A percentile compares a stretch with the other conserved stretches of the same genome.
These are phyloP conservation scores for Picus viridis DNA, from an alignment of 2,797 vertebrate species.

Conservation along the genomic window DNA sequence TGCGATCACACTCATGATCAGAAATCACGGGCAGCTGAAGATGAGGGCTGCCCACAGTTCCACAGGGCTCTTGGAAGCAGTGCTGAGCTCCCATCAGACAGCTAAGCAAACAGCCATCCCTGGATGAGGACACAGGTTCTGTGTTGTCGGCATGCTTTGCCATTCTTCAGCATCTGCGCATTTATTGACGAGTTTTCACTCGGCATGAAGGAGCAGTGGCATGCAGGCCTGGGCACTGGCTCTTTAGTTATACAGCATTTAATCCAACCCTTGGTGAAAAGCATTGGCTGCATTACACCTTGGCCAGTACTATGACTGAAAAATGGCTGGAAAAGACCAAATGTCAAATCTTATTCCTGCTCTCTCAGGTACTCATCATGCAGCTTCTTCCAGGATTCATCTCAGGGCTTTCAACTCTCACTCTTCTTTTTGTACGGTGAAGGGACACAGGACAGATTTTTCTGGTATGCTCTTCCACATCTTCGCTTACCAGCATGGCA, in stretches of 20 bases:
- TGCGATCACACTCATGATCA: neutral
- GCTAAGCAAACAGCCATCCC: neutral
- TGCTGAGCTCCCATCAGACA: fast-evolving
- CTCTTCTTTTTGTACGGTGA: neutral
- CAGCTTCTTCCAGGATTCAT: neutral
- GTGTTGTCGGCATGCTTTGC: neutral
- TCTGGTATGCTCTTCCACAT: neutral
- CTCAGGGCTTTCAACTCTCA: too few relatives aligned
- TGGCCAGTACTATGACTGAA: neutral
- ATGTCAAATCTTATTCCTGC: neutral
- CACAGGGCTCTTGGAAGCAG: neutral
- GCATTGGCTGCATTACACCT: neutral
- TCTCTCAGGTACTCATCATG: neutral
- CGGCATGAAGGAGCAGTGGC: neutral
- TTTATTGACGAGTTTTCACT: neutral
- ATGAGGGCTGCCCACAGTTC: neutral
- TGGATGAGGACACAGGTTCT: neutral
- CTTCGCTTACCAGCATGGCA: neutral
- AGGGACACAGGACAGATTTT: neutral
- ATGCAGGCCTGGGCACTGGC: fast-evolving
- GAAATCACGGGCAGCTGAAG: neutral
- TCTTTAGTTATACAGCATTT: neutral
- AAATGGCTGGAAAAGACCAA: fast-evolving
- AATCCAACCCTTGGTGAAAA: neutral
- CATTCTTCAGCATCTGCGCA: fast-evolving